Conservation (phyloP, 2,797 vertebrate genomes). For the Manis javanica region DNA sequence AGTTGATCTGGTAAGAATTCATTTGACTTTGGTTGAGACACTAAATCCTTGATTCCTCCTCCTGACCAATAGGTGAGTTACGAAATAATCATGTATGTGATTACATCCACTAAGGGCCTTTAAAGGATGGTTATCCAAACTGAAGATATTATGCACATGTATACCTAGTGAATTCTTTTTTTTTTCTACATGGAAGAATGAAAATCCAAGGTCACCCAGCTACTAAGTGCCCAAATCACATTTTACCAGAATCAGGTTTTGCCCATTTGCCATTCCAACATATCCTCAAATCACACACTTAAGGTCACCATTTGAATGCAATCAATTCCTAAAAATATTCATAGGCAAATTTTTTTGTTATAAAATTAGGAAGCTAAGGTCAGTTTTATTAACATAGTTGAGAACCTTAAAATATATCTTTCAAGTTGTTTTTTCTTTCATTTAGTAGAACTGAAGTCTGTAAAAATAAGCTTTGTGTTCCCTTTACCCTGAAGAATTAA, state of each 20-base stretch:
- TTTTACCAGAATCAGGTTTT: not conserved
- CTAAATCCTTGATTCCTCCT: not conserved
- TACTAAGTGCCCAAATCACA: not conserved
- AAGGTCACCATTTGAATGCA: not conserved
- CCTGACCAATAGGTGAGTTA: not conserved
- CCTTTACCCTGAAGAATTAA: conserved; percentile 61
- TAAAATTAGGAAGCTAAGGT: not conserved
- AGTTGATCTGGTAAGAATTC: not conserved
- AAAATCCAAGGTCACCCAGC: not conserved
- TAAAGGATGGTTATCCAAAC: not conserved
- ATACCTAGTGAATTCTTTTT: not conserved
- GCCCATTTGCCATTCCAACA: not conserved
- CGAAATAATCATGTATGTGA: not conserved
- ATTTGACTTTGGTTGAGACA: not conserved
- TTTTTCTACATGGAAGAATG: not conserved
- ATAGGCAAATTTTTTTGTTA: not conserved
- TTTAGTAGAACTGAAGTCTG: conserved; percentile 45
- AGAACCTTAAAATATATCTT: conserved; percentile 37
- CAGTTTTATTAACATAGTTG: conserved; percentile 7
- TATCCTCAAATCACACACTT: not conserved
- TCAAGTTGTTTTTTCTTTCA: conserved; percentile 46
- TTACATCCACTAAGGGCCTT: not conserved
- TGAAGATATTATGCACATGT: not conserved
- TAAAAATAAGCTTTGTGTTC: conserved; percentile 48
- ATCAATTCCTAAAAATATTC: conserved; percentile 1